Conservation (phyloP, 1,140 invertebrate species). For the Phocides pigmalion region DNA sequence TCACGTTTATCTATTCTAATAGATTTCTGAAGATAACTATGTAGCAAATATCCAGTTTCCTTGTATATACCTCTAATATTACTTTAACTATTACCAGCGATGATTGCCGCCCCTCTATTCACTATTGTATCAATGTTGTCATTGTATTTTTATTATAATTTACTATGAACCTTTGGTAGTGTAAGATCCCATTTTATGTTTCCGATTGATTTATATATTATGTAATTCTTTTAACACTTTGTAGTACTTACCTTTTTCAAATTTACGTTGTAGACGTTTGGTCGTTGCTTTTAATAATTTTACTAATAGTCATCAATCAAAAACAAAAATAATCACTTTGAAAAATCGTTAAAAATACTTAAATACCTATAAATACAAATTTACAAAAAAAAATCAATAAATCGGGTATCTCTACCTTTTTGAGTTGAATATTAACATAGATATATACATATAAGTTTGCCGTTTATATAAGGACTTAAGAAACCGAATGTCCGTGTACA, state of each 20-base stretch:
- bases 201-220: slow-evolving; percentile 8
- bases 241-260: slow-evolving; percentile 12
- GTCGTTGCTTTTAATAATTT: neutral
- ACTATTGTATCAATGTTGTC: slow-evolving; percentile 82
- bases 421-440: too few relatives aligned
- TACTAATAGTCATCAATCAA: too few relatives aligned
- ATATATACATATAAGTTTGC: too few relatives aligned
- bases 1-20: slow-evolving; percentile 11
- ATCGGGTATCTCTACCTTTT: too few relatives aligned
- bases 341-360: too few relatives aligned
- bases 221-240: slow-evolving; percentile 4
- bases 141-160: slow-evolving; percentile 27
- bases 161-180: slow-evolving; percentile 34
- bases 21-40: slow-evolving; percentile 15
- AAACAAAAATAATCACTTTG: too few relatives aligned
- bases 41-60: slow-evolving; percentile 4
- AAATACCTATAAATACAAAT: too few relatives aligned
- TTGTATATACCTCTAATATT: slow-evolving; percentile 27
- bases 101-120: slow-evolving; percentile 77
- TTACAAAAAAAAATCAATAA: too few relatives aligned
- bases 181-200: slow-evolving; percentile 19
- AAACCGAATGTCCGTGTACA: too few relatives aligned
- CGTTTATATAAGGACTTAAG: too few relatives aligned
- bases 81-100: slow-evolving; percentile 53
- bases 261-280: slow-evolving; percentile 11